Evolutionary conservation across 2,888 invertebrate genomes (phyloP).

Genomic region (Drosophila flavopinicola): DNA sequence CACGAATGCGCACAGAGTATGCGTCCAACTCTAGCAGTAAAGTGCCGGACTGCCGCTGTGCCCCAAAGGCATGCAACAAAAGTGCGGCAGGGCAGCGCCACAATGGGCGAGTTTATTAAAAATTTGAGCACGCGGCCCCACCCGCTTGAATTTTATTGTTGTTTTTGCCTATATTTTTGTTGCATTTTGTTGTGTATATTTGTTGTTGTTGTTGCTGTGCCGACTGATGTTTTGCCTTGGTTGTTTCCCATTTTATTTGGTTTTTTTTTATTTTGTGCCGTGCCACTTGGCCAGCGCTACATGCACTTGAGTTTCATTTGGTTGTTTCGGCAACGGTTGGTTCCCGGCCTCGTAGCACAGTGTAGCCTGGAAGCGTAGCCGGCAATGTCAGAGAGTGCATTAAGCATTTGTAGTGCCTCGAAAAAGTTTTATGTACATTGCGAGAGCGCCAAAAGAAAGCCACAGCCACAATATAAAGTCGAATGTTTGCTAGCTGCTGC

Average conservation of each 20-base stretch:
- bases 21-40: conserved; percentile 1
- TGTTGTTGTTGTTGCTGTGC: conserved; percentile 31
- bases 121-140: conserved; percentile 53
- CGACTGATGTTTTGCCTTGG: conserved; percentile 42
- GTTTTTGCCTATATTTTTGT: conserved; percentile 34
- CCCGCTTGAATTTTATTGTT: conserved; percentile 54
- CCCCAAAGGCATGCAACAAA: conserved; percentile 60
- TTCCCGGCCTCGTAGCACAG: conserved; percentile 17
- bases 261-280: conserved; percentile 29
- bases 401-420: conserved; percentile 70
- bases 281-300: conserved; percentile 69
- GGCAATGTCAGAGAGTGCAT: conserved; percentile 73
- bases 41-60: conserved; percentile 24
- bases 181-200: conserved; percentile 15
- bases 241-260: conserved; percentile 22
- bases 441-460: conserved; percentile 65
- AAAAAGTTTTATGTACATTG: conserved; percentile 72
- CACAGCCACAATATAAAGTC: conserved; percentile 73
- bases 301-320: conserved; percentile 78
- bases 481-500: conserved; percentile 37
- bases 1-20: background rate
- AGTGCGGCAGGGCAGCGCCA: conserved; percentile 41
- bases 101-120: conserved; percentile 73
- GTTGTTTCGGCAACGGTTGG: conserved; percentile 59
- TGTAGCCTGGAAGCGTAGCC: conserved; percentile 12